Evolutionary conservation across 1,140 invertebrate species (phyloP), one percentile per base, ranked within the genome.

Genomic region (Cydia fagiglandana): DNA sequence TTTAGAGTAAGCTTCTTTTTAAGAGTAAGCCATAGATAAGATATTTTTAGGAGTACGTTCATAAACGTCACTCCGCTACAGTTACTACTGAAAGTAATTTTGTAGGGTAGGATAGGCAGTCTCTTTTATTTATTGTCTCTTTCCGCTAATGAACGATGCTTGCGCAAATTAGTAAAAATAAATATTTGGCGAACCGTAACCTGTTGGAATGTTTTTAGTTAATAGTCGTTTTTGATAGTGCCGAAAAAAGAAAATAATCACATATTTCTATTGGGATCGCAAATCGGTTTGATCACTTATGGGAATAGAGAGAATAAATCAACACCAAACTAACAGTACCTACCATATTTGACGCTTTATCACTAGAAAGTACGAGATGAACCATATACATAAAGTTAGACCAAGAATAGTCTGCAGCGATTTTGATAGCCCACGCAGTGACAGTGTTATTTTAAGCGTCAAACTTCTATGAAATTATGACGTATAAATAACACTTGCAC

Each of bases 141-240:
- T 1, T 4, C 20, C 10, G 20, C 56, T 61, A 3, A 5, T 0
- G 7, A 24, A 24, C 20, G 17, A 61, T 61, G 76, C 45, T 38
- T 77, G 38, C 41, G 64, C 75, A 74, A 56, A 77, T 64, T 70
- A 56, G 20, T 50, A 73, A 64, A 73, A 77, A 50, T 77, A 38
- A 70, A 70, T 70, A 70, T 66, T 66, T 34, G 24, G 28, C 12
- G 4, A 34, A 34, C 24, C 64, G 5, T 34, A 61, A 61, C 17
- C 17, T 61, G 17, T 20, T 61, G 56, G 56, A 24, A 61, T 61
- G 15, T n/a, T 53, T 53, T n/a, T 64, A 13, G 20, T 30, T 64
- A 30, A 64, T 41, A 47, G 45, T 15, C 5, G 15, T 4, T n/a
- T 70, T 70, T 38, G 66, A 70, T 45, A 17, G 15, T 70, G 66